Evolutionary conservation across 2,113 vertebrate species (phyloP).

Genomic region (Stegostoma tigrinum): DNA sequence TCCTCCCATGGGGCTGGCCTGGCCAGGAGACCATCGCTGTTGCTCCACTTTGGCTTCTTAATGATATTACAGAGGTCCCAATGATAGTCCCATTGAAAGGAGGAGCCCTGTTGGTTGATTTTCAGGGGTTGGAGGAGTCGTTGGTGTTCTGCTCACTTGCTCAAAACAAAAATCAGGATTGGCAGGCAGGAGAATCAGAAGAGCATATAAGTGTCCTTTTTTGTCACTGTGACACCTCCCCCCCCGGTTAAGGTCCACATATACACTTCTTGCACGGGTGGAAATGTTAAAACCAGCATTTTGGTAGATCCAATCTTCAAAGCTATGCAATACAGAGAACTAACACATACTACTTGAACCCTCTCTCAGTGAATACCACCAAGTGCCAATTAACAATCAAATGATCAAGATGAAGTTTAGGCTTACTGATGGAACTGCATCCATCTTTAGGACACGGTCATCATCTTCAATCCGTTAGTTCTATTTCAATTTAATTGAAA

Average conservation of each 20-base stretch:
- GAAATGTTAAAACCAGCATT: not conserved
- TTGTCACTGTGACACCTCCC: not conserved
- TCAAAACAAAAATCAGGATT: not conserved
- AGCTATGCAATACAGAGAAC: not conserved
- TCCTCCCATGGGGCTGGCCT: not conserved
- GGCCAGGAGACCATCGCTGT: not conserved
- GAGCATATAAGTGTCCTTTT: not conserved
- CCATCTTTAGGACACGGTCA: not conserved
- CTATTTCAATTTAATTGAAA: conserved; percentile 25
- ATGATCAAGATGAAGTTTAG: not conserved
- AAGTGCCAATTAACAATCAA: not conserved
- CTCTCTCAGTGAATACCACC: not conserved
- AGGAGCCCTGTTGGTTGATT: not conserved
- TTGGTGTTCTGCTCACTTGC: not conserved
- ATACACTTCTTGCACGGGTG: too few relatives aligned
- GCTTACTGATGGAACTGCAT: not conserved
- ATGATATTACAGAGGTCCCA: not conserved
- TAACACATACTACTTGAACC: not conserved
- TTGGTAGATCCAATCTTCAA: not conserved
- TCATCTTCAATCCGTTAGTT: not conserved
- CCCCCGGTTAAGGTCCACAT: not conserved
- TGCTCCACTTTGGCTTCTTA: not conserved
- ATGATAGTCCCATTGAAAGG: not conserved
- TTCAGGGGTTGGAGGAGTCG: not conserved
- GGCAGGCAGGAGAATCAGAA: not conserved